These are phyloP conservation scores for Dendrocincla tyrannina DNA, from an alignment of 2,797 vertebrate genomes.

Conservation along the genomic window DNA sequence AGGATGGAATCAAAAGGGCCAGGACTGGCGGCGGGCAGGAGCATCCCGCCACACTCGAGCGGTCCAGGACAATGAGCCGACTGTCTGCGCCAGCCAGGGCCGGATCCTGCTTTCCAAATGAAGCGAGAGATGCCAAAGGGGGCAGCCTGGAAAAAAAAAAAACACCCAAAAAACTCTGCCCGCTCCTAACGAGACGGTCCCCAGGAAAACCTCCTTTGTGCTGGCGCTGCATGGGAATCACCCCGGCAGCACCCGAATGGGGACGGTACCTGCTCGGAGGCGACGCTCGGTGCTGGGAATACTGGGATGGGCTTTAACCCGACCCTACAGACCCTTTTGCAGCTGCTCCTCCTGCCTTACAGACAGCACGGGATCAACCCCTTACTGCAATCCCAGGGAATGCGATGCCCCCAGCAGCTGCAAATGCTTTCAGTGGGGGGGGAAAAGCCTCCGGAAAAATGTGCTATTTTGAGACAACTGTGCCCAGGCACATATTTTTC, in stretches of 20 bases:
- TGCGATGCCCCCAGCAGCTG: conserved; percentile 27
- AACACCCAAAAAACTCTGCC: background rate
- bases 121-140: background rate
- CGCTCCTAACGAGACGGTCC: background rate
- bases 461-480: background rate
- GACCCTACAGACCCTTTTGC: background rate
- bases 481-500: background rate
- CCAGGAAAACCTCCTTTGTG: background rate
- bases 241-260: background rate
- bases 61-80: background rate
- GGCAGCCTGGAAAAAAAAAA: background rate
- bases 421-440: background rate
- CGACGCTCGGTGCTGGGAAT: fast-evolving
- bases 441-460: conserved; percentile 25
- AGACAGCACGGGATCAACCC: background rate
- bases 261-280: background rate
- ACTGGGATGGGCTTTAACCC: background rate
- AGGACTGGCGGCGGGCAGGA: background rate
- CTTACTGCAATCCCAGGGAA: background rate
- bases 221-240: background rate
- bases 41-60: conserved; percentile 35
- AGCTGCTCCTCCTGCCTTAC: background rate
- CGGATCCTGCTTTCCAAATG: background rate
- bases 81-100: conserved; percentile 18
- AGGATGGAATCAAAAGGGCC: background rate